phyloP scores from a whole-genome alignment of 2,888 invertebrate genomes.

The Endotricha flammealis region DNA sequence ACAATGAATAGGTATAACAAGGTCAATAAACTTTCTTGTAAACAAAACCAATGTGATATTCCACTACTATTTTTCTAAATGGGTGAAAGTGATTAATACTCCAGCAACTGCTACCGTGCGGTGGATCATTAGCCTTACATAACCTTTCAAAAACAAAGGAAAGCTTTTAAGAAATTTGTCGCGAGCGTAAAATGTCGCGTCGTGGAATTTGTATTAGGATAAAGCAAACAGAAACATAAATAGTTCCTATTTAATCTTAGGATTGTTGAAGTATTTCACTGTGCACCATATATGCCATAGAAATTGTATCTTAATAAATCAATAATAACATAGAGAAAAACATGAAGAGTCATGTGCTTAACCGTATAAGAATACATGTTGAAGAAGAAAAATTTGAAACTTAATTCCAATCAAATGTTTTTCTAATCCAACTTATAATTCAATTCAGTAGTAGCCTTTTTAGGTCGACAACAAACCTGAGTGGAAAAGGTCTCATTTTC shows the following conservation, averaged over 20 bases:
- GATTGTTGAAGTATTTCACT: neutral
- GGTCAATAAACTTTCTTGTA: neutral
- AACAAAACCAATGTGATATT: neutral
- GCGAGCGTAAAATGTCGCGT: conserved; percentile 6
- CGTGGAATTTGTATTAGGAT: neutral
- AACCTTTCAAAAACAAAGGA: conserved; percentile 17
- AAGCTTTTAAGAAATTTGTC: conserved; percentile 19
- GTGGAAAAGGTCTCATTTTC: no score
- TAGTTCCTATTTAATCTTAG: neutral
- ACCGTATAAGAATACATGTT: no score
- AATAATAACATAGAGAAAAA: no score
- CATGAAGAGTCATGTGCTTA: no score
- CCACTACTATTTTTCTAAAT: conserved; percentile 1
- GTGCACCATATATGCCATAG: no score
- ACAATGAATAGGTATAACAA: no score
- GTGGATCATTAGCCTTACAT: conserved; percentile 6
- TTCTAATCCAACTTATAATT: no score
- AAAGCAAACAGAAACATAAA: neutral
- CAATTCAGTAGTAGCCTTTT: no score
- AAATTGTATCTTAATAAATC: no score
- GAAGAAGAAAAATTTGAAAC: no score
- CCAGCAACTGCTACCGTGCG: neutral
- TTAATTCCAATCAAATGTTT: no score
- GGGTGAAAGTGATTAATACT: conserved; percentile 5
- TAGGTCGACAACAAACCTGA: no score